phyloP scores from a whole-genome alignment of 2,113 vertebrate genomes.

The Porphyrio hochstetteri region DNA sequence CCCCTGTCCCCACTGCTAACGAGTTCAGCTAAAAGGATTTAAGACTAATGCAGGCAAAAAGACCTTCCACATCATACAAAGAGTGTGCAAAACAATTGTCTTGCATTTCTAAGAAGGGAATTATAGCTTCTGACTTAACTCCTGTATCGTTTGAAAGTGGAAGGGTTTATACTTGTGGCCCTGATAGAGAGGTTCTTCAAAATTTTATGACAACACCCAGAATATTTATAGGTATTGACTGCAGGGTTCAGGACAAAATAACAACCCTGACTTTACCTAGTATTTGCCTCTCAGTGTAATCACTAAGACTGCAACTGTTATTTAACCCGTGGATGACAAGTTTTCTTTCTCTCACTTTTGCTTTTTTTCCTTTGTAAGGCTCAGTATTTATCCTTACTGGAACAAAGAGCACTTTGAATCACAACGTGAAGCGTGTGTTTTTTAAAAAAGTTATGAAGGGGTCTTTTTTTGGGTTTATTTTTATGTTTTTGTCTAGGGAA shows the following conservation, averaged over 20 bases:
- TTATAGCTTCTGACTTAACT: not conserved
- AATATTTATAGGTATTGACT: constrained; percentile 43
- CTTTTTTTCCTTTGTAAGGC: not conserved
- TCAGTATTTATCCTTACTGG: constrained; percentile 4
- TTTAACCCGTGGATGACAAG: not conserved
- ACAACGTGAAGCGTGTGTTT: not conserved
- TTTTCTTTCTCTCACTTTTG: constrained; percentile 9
- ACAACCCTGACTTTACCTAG: constrained; percentile 39
- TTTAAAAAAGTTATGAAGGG: constrained; percentile 31
- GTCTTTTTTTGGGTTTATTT: constrained; percentile 30
- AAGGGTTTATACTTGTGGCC: not conserved
- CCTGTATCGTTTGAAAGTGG: not conserved
- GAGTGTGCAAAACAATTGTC: not conserved
- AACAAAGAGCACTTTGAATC: constrained; percentile 63
- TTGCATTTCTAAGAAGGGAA: not conserved
- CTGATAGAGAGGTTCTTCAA: not conserved
- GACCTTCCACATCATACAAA: not conserved
- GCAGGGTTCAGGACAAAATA: constrained; percentile 21
- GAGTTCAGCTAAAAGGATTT: constrained; percentile 11
- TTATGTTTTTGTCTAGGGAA: constrained; percentile 23
- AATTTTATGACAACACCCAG: constrained; percentile 11
- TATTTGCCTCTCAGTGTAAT: not conserved
- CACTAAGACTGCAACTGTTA: not conserved
- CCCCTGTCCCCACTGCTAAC: not conserved
- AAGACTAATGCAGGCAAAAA: not conserved